phyloP scores from a whole-genome alignment of 2,888 invertebrate species.

The Apoda limacodes region DNA sequence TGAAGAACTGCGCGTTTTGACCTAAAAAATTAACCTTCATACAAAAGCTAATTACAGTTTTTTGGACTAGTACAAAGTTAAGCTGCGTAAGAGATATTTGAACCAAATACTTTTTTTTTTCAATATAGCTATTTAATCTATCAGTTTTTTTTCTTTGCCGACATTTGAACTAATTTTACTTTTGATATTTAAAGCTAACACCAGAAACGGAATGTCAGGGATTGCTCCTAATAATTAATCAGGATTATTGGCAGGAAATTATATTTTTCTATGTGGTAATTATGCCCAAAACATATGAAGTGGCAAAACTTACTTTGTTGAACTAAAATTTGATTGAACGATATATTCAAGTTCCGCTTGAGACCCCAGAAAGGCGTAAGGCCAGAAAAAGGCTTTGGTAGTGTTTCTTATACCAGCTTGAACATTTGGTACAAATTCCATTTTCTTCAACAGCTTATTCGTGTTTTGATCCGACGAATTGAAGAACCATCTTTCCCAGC shows the following conservation, averaged over 20 bases:
- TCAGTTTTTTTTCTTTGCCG: too few relatives aligned
- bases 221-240: background rate
- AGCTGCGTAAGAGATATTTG: too few relatives aligned
- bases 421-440: slow-evolving; percentile 76
- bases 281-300: too few relatives aligned
- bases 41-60: too few relatives aligned
- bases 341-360: slow-evolving; percentile 78
- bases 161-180: too few relatives aligned
- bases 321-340: slow-evolving; percentile 77
- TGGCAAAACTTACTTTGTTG: slow-evolving; percentile 46
- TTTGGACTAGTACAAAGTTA: too few relatives aligned
- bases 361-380: slow-evolving; percentile 83
- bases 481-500: slow-evolving; percentile 81
- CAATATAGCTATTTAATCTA: too few relatives aligned
- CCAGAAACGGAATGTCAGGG: too few relatives aligned
- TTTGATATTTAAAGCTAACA: too few relatives aligned
- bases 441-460: slow-evolving; percentile 71
- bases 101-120: too few relatives aligned
- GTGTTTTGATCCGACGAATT: slow-evolving; percentile 76
- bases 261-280: too few relatives aligned
- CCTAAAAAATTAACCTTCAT: too few relatives aligned
- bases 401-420: slow-evolving; percentile 79
- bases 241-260: background rate
- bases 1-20: slow-evolving; percentile 76
- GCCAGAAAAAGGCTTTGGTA: slow-evolving; percentile 81